Percentiles rank a stretch among this genome's conserved stretches.
Conservation (phyloP, 2,113 vertebrate genomes). For the Ageneiosus marmoratus region DNA sequence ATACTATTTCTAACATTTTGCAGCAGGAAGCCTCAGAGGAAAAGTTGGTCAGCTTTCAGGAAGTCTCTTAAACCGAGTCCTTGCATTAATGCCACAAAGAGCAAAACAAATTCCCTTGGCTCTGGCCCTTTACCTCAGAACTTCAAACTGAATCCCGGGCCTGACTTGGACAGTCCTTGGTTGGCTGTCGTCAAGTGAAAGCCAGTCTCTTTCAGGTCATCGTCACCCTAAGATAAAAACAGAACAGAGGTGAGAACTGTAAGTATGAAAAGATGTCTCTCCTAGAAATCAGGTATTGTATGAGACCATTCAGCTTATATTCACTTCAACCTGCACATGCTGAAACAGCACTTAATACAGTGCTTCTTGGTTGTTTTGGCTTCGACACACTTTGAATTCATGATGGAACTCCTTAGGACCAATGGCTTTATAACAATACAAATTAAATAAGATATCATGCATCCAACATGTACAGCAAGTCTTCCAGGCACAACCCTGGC, state of each 20-base stretch:
- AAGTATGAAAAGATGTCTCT: constrained; percentile 10
- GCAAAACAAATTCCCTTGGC: not conserved
- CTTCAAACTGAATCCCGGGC: constrained; percentile 96
- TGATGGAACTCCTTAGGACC: not conserved
- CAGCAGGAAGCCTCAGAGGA: not conserved
- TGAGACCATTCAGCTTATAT: not conserved
- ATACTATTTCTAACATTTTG: not conserved
- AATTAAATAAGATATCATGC: not conserved
- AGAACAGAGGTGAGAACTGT: not conserved
- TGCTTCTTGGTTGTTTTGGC: constrained; percentile 11
- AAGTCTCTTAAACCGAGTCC: constrained; percentile 29
- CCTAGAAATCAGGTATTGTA: not conserved
- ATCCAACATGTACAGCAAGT: constrained; percentile 15
- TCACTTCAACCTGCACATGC: not conserved
- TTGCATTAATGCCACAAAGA: constrained; percentile 26
- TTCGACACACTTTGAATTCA: not conserved
- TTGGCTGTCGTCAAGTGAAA: constrained; percentile 96
- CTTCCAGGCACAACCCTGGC: constrained; percentile 9
- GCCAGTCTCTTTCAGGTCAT: constrained; percentile 92
- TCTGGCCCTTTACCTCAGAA: constrained; percentile 72
- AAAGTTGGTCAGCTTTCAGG: constrained; percentile 1
- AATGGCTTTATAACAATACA: not conserved
- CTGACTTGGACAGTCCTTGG: constrained; percentile 91
- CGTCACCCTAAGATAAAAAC: constrained; percentile 79
- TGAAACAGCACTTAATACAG: not conserved